These are phyloP conservation scores for Epinotia brunnichana DNA, from an alignment of 2,888 invertebrate species.

Conservation along the genomic window DNA sequence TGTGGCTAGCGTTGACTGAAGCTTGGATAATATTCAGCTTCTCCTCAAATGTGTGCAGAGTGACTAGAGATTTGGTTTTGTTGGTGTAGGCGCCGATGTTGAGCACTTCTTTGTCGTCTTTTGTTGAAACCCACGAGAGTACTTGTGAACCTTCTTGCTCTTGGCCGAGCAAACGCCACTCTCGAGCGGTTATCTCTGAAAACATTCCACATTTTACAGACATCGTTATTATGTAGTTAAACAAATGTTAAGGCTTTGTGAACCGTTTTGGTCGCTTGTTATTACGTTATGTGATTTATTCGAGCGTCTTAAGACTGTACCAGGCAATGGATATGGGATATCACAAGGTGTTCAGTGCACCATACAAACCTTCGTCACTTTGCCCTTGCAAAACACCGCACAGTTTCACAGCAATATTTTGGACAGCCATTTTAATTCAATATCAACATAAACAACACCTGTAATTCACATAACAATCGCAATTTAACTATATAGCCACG, in stretches of 20 bases:
- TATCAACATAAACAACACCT: constrained; percentile 52
- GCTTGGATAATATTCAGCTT: constrained; percentile 90
- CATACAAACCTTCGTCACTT: constrained; percentile 74
- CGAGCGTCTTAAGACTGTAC: too few species aligned
- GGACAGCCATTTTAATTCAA: constrained; percentile 64
- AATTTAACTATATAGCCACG: constrained; percentile 56
- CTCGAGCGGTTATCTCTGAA: constrained; percentile 86
- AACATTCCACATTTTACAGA: constrained; percentile 39
- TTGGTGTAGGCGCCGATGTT: constrained; percentile 86
- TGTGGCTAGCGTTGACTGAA: constrained; percentile 87
- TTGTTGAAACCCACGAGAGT: constrained; percentile 86
- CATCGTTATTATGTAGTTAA: neutral
- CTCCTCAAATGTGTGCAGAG: constrained; percentile 85
- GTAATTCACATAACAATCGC: constrained; percentile 54
- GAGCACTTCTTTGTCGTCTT: constrained; percentile 61
- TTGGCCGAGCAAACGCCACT: constrained; percentile 92
- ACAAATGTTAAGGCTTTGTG: neutral
- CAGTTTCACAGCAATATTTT: constrained; percentile 84
- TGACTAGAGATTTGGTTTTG: constrained; percentile 83
- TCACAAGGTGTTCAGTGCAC: constrained; percentile 5
- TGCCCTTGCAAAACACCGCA: constrained; percentile 81
- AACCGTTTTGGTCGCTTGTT: neutral
- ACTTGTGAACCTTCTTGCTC: constrained; percentile 90
- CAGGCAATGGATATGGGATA: neutral
- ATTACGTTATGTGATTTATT: neutral